A percentile compares a stretch with the other conserved stretches of the same genome.
These are phyloP conservation scores for Holacanthella duospinosa DNA, from an alignment of 2,888 invertebrate species.

Conservation along the genomic window DNA sequence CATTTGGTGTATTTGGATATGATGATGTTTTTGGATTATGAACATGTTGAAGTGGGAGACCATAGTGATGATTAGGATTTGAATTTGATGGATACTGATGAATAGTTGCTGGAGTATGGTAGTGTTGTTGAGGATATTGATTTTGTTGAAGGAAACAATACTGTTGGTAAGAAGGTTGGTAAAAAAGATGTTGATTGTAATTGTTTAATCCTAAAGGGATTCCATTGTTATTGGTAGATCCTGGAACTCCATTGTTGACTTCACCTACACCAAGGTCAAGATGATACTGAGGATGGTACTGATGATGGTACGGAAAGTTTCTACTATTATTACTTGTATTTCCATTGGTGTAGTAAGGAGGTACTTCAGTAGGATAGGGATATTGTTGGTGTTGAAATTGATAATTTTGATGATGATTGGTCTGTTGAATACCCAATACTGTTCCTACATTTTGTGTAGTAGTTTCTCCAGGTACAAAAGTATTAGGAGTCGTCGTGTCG, in stretches of 20 bases:
- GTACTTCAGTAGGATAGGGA: conserved; percentile 3
- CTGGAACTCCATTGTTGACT: not conserved
- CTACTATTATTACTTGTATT: no score
- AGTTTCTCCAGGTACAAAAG: not conserved
- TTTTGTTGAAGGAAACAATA: conserved; percentile 3
- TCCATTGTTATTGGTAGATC: no score
- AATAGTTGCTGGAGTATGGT: not conserved
- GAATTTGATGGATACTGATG: not conserved
- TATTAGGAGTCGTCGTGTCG: conserved; percentile 12
- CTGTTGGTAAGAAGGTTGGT: conserved; percentile 1
- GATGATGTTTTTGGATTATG: not conserved
- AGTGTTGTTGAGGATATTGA: not conserved
- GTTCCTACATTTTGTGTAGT: no score
- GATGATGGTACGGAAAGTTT: no score
- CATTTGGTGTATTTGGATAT: not conserved
- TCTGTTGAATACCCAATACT: not conserved
- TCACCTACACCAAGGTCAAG: not conserved
- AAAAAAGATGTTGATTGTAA: not conserved
- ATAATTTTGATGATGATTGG: not conserved
- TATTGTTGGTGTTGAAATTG: conserved; percentile 2
- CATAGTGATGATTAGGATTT: not conserved
- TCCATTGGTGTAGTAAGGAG: conserved; percentile 5
- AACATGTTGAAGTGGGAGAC: not conserved
- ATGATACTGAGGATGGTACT: conserved; percentile 8
- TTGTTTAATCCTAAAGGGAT: not conserved